Evolutionary conservation across 2,888 invertebrate species (phyloP), one percentile per base, ranked within the genome.

Genomic region (Acleris cristana): DNA sequence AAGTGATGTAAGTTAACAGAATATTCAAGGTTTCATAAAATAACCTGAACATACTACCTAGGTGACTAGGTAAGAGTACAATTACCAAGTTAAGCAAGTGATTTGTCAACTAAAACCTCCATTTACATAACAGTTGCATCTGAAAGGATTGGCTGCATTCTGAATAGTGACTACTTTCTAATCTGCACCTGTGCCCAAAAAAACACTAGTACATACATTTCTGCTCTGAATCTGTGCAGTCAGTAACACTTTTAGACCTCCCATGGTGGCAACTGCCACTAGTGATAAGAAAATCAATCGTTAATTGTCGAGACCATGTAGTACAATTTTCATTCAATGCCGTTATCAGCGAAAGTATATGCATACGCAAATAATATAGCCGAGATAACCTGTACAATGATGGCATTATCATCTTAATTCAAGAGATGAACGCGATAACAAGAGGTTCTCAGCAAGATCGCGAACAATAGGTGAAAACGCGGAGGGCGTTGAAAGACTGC

Each of bases 391-490:
- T 84, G 78, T 73, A 83, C 77, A 84, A 81, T 80, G 80, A 83
- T 77, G 76, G 81, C 78, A 78, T 75, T 77, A 76, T 74, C 73
- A 71, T 76, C 74, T 67, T 67, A 62, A 80, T 80, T 78, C 74
- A 76, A 79, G 79, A 82, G 83, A 81, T 81, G 83, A 79, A 75
- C 73, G 79, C 76, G 80, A 79, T 79, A 82, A 77, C 77, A 72
- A 73, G 70, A 76, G 76, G 77, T 77, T 76, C 82, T 82, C 83
- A 79, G 79, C 75, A 75, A 80, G 83, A 79, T 77, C 75, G 72
- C 76, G 84, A 89, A 90, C 90, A 90, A 90, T 90, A 85, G 88
- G 89, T 83, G 89, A 90, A 90, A 88, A 79, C 78, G 69, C 70
- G 77, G 81, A 62, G 59, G 77, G 77, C 79, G 79, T 79, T 78